phyloP scores from a whole-genome alignment of 2,888 invertebrate genomes.

The Trissolcus brochymenae region DNA sequence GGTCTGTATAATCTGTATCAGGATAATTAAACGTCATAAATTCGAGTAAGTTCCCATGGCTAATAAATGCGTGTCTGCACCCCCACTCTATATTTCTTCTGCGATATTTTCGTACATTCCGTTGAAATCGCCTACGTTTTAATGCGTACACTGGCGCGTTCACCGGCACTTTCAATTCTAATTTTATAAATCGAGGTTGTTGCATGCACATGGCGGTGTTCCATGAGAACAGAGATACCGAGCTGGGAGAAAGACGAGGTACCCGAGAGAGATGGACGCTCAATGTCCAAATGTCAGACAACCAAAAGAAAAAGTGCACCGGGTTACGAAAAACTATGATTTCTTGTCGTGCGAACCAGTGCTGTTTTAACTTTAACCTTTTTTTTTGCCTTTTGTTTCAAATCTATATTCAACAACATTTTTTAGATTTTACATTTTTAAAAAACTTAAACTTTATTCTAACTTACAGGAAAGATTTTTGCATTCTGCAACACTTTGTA shows the following conservation, averaged over 20 bases:
- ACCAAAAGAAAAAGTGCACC: conserved; percentile 43
- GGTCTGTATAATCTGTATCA: too few relatives aligned
- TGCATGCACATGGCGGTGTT: conserved; percentile 56
- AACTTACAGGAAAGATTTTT: too few relatives aligned
- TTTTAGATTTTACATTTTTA: too few relatives aligned
- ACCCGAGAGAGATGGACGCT: conserved; percentile 40
- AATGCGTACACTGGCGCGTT: conserved; percentile 54
- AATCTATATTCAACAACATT: too few relatives aligned
- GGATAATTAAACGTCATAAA: conserved; percentile 32
- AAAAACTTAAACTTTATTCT: too few relatives aligned
- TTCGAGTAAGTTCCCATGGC: conserved; percentile 40
- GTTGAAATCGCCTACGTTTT: conserved; percentile 59
- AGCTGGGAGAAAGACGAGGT: conserved; percentile 41
- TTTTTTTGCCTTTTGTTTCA: too few relatives aligned
- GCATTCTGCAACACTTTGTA: too few relatives aligned
- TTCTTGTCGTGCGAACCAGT: conserved; percentile 13
- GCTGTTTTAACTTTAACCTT: too few relatives aligned
- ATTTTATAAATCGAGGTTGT: conserved; percentile 61
- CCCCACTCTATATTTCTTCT: conserved; percentile 39
- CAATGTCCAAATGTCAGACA: conserved; percentile 56
- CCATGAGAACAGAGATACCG: conserved; percentile 43
- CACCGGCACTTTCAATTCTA: conserved; percentile 64
- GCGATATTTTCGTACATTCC: conserved; percentile 59
- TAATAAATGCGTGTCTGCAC: conserved; percentile 51
- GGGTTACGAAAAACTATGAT: conserved; percentile 34